Conservation (phyloP, 2,113 vertebrate genomes). For the Sapajus apella region DNA sequence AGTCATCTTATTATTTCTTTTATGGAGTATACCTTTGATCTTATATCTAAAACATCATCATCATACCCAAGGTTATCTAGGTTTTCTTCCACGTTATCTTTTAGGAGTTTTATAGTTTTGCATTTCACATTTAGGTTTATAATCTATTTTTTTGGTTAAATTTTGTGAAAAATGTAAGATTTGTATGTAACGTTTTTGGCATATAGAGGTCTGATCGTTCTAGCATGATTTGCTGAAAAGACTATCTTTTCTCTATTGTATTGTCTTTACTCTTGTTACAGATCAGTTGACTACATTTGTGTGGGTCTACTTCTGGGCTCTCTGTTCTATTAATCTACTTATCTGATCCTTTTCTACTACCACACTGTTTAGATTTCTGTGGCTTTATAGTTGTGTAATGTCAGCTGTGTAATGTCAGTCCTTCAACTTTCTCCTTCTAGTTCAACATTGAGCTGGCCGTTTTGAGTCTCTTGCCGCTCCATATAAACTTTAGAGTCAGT, state of each 20-base stretch:
- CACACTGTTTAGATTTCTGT: background rate
- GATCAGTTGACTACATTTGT: background rate
- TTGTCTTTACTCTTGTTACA: background rate
- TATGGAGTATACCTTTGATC: background rate
- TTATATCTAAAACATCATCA: background rate
- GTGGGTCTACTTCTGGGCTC: background rate
- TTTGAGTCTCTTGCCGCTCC: background rate
- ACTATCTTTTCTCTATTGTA: background rate
- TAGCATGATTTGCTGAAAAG: background rate
- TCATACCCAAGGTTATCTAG: background rate
- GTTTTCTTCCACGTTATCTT: background rate
- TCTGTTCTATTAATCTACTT: background rate
- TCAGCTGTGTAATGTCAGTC: background rate
- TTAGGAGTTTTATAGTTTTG: background rate
- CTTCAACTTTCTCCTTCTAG: background rate
- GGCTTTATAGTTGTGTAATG: background rate
- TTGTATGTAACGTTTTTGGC: background rate
- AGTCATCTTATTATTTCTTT: background rate
- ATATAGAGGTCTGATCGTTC: background rate
- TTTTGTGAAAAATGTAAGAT: background rate
- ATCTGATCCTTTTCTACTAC: background rate
- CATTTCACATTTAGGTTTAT: background rate
- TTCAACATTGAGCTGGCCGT: background rate
- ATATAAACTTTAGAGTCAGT: background rate
- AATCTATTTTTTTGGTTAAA: background rate